These are phyloP conservation scores for Eutrigla gurnardus DNA, from an alignment of 2,797 vertebrate species.

Conservation along the genomic window DNA sequence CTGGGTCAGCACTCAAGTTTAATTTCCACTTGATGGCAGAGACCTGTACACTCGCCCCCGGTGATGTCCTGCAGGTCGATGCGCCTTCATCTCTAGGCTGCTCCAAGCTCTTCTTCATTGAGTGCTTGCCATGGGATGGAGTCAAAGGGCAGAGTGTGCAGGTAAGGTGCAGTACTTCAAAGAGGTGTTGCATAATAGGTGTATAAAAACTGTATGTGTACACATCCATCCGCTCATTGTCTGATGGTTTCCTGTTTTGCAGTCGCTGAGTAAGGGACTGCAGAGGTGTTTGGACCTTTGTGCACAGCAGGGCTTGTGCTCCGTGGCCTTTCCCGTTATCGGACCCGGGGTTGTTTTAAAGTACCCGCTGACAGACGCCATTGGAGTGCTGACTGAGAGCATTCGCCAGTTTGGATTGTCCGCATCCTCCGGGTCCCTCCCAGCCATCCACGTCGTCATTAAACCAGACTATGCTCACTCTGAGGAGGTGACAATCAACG, in stretches of 20 bases:
- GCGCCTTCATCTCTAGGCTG: slow-evolving; percentile 59
- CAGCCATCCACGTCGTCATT: slow-evolving; percentile 67
- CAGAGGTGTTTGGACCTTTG: slow-evolving; percentile 66
- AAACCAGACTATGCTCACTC: slow-evolving; percentile 58
- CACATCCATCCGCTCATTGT: not conserved
- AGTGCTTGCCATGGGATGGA: slow-evolving; percentile 71
- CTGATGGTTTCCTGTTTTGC: not conserved
- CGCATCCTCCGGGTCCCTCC: slow-evolving; percentile 36
- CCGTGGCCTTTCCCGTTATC: slow-evolving; percentile 74
- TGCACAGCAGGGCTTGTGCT: slow-evolving; percentile 51
- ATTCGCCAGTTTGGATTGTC: slow-evolving; percentile 59
- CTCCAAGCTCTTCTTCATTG: slow-evolving; percentile 72
- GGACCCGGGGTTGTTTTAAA: slow-evolving; percentile 66
- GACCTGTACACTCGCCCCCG: slow-evolving; percentile 28
- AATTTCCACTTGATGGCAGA: slow-evolving; percentile 32
- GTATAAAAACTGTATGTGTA: too few species aligned
- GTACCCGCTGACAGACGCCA: slow-evolving; percentile 46
- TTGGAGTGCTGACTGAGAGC: slow-evolving; percentile 59
- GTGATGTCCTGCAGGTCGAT: slow-evolving; percentile 69
- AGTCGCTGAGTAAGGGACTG: slow-evolving; percentile 71
- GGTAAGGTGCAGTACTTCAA: slow-evolving; percentile 41
- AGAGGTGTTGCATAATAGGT: not conserved
- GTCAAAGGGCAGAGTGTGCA: slow-evolving; percentile 46
- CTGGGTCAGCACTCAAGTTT: slow-evolving; percentile 43
- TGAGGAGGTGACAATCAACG: slow-evolving; percentile 53